Evolutionary conservation across 2,113 vertebrate species (phyloP), one percentile per base, ranked within the genome.

Genomic region (Anseranas semipalmata): DNA sequence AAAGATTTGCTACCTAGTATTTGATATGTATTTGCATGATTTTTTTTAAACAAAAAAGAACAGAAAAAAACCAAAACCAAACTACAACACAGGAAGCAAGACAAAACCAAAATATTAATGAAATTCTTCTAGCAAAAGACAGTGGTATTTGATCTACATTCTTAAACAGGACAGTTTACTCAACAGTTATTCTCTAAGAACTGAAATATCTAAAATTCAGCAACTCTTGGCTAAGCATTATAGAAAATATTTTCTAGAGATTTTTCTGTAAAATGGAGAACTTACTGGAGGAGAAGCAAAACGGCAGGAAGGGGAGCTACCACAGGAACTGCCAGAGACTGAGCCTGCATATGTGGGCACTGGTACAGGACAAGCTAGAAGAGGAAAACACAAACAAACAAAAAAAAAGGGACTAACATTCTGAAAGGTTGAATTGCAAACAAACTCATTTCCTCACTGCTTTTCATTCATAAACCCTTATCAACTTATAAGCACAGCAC

Each of bases 241-340:
- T 11, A 85, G 67, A 39, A 83, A 78, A 12, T 39, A 22, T 50
- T 87, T 94, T 65, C 45, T 41, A 55, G 53, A 84, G 59, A 22
- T 70, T 16, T 50, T 28, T 92, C 55, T 73, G 67, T 66, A 96
- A 75, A 91, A 46, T 41, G 74, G 66, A 94, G 79, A 72, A 98
- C 99, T 99, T 98, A 99, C 99, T 71, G 99, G 99, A 94, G 99
- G 99, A 90, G 99, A 99, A 96, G 98, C 98, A 96, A 99, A 99
- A 48, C 98, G 99, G 88, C 99, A 99, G 22, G 99, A 98, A 3
- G 99, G 99, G 43, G 99, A 99, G 96, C 98, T 99, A 73, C 99
- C 98, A 88, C 98, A 99, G 94, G 99, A 98, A 95, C 98, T 98
- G 97, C 99, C 99, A 4, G 98, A 98, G 86, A 98, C 98, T 9